Base-by-base conservation (phyloP, 2,888 invertebrate genomes). In the Fragum sueziense region DNA sequence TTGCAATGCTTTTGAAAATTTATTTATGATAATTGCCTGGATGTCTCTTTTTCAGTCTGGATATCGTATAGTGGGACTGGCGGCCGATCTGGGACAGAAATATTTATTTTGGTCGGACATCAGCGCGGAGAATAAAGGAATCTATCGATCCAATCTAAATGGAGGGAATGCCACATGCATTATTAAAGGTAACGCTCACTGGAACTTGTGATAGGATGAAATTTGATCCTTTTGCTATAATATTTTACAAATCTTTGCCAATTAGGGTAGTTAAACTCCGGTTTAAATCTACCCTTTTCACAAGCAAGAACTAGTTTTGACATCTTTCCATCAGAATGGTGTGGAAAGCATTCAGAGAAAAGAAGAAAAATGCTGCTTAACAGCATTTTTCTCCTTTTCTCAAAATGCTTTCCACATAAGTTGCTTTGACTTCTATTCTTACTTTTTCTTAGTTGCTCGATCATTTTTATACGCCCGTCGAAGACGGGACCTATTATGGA, bases 51-150 rank as follows among this genome's bases (percentile, higher is more conserved):
- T 84, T 70, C 75, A 84, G 84, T 57, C 59, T 59, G 81, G 78
- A 6, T 82, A 73, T 59, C 74, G 76, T 3, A 84, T 84, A 20
- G 74, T 82, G n/a, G 90, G 89, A 1, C 74, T 90, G 41, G 88
- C 88, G 0, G 86, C 82, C 11, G 89, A 89, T 72, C 79, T 87
- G 11, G 84, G 85, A 25, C 77, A 81, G 25, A 82, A 83, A 9
- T 71, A 75, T 33, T 72, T 90, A 20, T 90, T 89, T 82, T 90
- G 89, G 88, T 88, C 89, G 0, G 89, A 90, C 71, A 84, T 86
- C 57, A 88, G 87, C 25, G 17, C 71, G 14, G 81, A 79, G 22
- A 81, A 85, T 25, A 75, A 78, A 14, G 88, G 88, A 22, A 88
- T 90, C 52, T 89, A 87, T 75, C 84, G 82, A 27, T 82, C 87